A percentile compares a stretch with the other conserved stretches of the same genome.
Evolutionary conservation across 2,888 invertebrate species (phyloP).

Genomic region (Aphidius colemani): DNA sequence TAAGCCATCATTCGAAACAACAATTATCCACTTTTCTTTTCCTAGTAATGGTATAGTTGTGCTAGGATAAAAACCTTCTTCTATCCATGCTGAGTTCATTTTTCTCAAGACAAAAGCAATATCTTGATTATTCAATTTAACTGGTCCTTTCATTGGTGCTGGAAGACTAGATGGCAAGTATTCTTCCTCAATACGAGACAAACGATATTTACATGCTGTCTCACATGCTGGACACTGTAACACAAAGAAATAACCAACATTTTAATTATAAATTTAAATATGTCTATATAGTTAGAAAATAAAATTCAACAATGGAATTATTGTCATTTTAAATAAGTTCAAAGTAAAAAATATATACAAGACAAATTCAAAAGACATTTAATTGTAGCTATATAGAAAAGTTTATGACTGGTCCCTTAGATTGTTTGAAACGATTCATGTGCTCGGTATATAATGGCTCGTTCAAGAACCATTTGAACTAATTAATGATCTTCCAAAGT

Average conservation of each 20-base stretch:
- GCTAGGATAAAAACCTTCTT: constrained; percentile 48
- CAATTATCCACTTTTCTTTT: constrained; percentile 53
- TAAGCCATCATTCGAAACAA: constrained; percentile 48
- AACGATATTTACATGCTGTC: constrained; percentile 50
- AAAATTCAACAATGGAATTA: too few relatives aligned
- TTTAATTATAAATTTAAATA: constrained; percentile 1
- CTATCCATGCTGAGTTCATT: constrained; percentile 46
- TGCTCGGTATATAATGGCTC: constrained; percentile 22
- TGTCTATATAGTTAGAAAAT: too few relatives aligned
- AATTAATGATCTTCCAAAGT: constrained; percentile 31
- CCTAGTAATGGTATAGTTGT: constrained; percentile 41
- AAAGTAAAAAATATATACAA: background rate
- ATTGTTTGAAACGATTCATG: constrained; percentile 22
- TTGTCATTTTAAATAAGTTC: background rate
- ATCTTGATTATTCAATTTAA: constrained; percentile 48
- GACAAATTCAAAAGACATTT: too few relatives aligned
- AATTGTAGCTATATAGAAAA: background rate
- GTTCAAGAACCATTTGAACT: constrained; percentile 28
- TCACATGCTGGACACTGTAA: constrained; percentile 53
- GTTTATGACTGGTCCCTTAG: constrained; percentile 9
- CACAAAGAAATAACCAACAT: constrained; percentile 3
- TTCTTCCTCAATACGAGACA: constrained; percentile 47
- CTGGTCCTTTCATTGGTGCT: constrained; percentile 50
- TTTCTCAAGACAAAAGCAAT: constrained; percentile 50
- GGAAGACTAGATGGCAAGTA: constrained; percentile 54